phyloP scores from a whole-genome alignment of 2,113 vertebrate genomes.

The Carassius auratus region DNA sequence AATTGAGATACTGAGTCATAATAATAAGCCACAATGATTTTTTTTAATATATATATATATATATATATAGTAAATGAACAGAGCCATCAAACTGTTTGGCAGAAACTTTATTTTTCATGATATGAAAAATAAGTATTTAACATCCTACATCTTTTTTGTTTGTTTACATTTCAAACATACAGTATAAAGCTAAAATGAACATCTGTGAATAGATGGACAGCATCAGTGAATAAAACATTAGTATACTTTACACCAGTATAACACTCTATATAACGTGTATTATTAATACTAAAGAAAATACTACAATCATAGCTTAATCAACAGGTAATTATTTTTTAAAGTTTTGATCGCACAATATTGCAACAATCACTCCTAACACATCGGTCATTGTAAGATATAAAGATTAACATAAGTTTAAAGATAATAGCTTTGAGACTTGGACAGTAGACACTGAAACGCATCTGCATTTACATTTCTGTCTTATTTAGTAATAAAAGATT shows the following conservation, averaged over 20 bases:
- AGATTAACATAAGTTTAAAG: neutral
- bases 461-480: neutral
- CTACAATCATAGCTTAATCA: neutral
- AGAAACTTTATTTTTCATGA: conserved; percentile 44
- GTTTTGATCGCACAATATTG: conserved; percentile 12
- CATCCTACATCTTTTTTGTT: neutral
- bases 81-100: neutral
- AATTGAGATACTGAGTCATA: too few relatives aligned
- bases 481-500: conserved; percentile 4
- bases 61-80: neutral
- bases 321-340: neutral
- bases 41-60: too few relatives aligned
- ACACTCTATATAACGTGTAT: neutral
- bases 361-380: neutral
- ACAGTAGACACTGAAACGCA: conserved; percentile 15
- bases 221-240: neutral
- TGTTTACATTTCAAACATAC: neutral
- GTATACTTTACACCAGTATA: neutral
- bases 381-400: neutral
- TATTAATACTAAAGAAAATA: conserved; percentile 14
- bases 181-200: conserved; percentile 3
- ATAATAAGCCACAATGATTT: too few relatives aligned
- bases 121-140: conserved; percentile 41
- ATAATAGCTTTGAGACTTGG: neutral
- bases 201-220: neutral